Evolutionary conservation across 2,113 vertebrate species (phyloP).

Genomic region (Deroptyus accipitrinus): DNA sequence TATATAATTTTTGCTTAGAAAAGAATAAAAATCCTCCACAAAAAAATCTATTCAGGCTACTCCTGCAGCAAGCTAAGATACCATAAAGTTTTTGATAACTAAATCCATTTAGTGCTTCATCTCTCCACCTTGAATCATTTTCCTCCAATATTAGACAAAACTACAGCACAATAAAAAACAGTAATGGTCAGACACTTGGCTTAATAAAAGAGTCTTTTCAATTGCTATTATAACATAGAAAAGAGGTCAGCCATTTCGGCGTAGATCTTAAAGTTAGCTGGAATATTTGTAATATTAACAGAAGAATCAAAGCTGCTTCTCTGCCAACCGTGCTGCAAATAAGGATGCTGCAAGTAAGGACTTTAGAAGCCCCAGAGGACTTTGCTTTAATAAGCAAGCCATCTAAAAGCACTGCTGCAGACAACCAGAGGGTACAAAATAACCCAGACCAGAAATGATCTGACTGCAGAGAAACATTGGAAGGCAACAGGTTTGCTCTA

Average conservation of each 20-base stretch:
- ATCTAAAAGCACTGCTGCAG: constrained; percentile 21
- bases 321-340: constrained; percentile 8
- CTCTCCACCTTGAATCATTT: constrained; percentile 15
- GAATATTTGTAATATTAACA: constrained; percentile 48
- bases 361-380: constrained; percentile 7
- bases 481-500: constrained; percentile 30
- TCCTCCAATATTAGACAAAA: constrained; percentile 38
- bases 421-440: constrained; percentile 2
- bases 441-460: neutral
- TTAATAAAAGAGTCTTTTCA: constrained; percentile 54
- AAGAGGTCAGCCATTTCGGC: constrained; percentile 7
- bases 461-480: neutral
- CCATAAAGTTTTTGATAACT: constrained; percentile 51
- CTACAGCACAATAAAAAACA: constrained; percentile 58
- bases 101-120: constrained; percentile 58
- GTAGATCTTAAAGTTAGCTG: constrained; percentile 55
- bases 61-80: neutral
- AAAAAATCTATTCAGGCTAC: neutral
- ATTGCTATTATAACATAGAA: neutral
- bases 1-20: neutral
- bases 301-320: constrained; percentile 30
- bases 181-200: constrained; percentile 8
- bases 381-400: constrained; percentile 4
- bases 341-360: constrained; percentile 8
- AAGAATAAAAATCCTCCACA: neutral